These are phyloP conservation scores for Diadumene lineata DNA, from an alignment of 92 coral and sea anemone species.

Conservation along the genomic window DNA sequence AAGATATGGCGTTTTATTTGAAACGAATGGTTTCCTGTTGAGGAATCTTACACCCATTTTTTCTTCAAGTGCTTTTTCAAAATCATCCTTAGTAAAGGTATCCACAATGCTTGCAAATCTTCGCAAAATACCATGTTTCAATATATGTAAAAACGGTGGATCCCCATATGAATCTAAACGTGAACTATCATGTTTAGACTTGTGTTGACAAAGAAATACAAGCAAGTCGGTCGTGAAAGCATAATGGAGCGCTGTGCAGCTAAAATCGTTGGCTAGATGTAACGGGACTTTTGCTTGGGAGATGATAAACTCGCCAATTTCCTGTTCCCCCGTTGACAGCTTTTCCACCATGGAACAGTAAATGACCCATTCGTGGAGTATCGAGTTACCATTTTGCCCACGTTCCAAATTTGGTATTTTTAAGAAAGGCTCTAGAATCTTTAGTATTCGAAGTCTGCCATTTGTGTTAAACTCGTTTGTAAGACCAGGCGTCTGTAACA, in stretches of 20 bases:
- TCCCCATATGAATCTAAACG: slow-evolving; percentile 35
- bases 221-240: slow-evolving; percentile 22
- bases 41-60: neutral
- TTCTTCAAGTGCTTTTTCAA: slow-evolving; percentile 1
- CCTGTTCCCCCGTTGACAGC: neutral
- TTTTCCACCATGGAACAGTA: neutral
- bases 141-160: slow-evolving; percentile 32
- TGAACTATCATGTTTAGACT: slow-evolving; percentile 11
- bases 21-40: neutral
- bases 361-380: slow-evolving; percentile 53
- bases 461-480: neutral
- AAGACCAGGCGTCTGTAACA: slow-evolving; percentile 2
- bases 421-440: neutral
- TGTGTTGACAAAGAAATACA: slow-evolving; percentile 17
- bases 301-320: slow-evolving; percentile 24
- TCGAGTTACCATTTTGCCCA: slow-evolving; percentile 42
- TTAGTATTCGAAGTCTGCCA: slow-evolving; percentile 4
- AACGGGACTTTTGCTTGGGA: slow-evolving; percentile 22
- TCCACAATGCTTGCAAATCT: neutral
- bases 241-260: slow-evolving; percentile 51
- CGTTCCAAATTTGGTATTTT: neutral
- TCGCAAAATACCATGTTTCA: slow-evolving; percentile 34
- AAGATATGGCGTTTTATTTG: neutral
- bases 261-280: slow-evolving; percentile 28
- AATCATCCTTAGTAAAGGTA: neutral